Conservation (phyloP, 2,888 invertebrate species). For the Parascotia fuliginaria region DNA sequence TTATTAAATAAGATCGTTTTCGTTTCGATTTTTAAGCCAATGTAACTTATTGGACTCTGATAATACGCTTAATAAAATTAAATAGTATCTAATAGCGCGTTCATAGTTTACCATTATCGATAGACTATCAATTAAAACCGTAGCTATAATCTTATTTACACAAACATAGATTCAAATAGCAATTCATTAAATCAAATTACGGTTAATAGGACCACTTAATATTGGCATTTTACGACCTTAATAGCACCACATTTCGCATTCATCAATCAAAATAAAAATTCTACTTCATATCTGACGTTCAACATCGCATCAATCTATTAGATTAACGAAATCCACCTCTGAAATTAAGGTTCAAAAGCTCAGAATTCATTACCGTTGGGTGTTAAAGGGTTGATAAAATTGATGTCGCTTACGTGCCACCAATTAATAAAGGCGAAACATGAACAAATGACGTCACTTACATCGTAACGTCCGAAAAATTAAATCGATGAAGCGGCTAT, state of each 20-base stretch:
- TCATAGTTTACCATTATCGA: neutral
- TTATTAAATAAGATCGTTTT: neutral
- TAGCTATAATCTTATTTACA: neutral
- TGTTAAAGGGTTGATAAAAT: slow-evolving; percentile 29
- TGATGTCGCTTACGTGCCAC: slow-evolving; percentile 16
- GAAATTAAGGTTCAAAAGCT: slow-evolving; percentile 15
- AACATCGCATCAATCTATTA: slow-evolving; percentile 20
- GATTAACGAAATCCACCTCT: slow-evolving; percentile 23
- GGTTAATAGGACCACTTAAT: slow-evolving; percentile 1
- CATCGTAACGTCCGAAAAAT: neutral
- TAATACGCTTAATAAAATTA: no score
- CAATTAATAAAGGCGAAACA: slow-evolving; percentile 27
- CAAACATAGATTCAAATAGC: neutral
- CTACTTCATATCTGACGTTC: slow-evolving; percentile 16
- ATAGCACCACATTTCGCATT: neutral
- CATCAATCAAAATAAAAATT: slow-evolving; percentile 23
- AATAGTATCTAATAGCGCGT: no score
- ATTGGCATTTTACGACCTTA: slow-evolving; percentile 2
- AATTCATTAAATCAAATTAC: slow-evolving; percentile 1
- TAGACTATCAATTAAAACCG: neutral
- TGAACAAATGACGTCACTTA: slow-evolving; percentile 11
- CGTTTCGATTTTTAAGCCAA: no score
- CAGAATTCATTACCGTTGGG: slow-evolving; percentile 23
- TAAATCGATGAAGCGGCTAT: slow-evolving; percentile 3
- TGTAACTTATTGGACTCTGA: no score